Base-by-base conservation (phyloP, 2,888 invertebrate species). In the Diogma glabrata region DNA sequence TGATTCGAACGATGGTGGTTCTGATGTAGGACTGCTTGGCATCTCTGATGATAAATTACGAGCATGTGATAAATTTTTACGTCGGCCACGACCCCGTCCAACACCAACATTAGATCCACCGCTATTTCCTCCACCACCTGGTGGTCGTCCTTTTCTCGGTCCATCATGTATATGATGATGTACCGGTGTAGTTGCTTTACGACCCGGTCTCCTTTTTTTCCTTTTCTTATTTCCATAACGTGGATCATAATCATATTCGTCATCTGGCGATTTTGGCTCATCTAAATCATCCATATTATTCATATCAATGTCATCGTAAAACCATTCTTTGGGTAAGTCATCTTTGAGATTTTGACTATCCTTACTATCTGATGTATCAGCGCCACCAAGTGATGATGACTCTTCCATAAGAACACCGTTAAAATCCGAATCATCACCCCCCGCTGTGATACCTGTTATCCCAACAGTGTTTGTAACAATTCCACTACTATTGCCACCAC, bases 241-340 rank as follows among this genome's bases (percentile, higher is more conserved):
- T 51, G 70, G 69, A 64, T 88, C 88, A 67, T 92, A 94, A 66
- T 94, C 94, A 63, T 89, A 87, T 67, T 94, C 94, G 12, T 92
- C 91, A 63, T 93, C 92, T 61, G 93, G 92, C 33, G 87, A 83
- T 63, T 93, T 92, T 0, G 87, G 90, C 62, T 92, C 92, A 62
- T 93, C 93, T 55, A 88, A 86, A 1, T 85, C 85, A 60, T 92
- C 93, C 72, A 90, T 88, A 65, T 94, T 93, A 53, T 90, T 82
- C 72, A 92, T 85, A 55, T 89, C 89, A 63, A 87, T 76, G 55
- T 91, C 90, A 63, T 91, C 91, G 62, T 88, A 90, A 70, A 84
- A 91, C 90, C 90, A 91, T 60, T 89, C 88, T 74, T 85, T 87
- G 58, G 81, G 78, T 56, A 74, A 69, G 64, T 85, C 84, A 73